Base-by-base conservation (phyloP, 2,113 vertebrate species). In the Trinectes maculatus region DNA sequence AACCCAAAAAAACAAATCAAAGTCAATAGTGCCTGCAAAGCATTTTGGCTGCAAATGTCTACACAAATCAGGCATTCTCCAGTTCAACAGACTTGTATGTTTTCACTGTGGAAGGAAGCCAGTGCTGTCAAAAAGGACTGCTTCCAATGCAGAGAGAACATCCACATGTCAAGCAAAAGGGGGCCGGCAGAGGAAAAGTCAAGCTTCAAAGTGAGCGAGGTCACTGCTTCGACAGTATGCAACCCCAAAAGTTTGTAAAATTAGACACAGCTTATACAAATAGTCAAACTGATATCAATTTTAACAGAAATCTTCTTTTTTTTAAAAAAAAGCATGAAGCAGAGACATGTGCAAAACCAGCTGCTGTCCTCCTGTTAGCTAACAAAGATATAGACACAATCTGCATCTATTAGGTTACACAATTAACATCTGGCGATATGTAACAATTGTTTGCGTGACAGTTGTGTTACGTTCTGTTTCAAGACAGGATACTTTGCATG, bases 81-180 rank as follows among this genome's bases (percentile, higher is more conserved):
- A 66, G 59, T 65, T 80, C 28, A 76, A 71, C 71, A 65, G 39
- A 51, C 39, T 36, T 76, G 29, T 28, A 49, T 54, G 9, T 26
- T 54, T 53, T 34, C 22, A 47, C 24, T 4, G 36, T 57, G 28
- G 34, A 43, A 12, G 10, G 37, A 60, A 39, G 11, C 16, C 25
- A 19, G 21, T 9, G 6, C 33, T 22, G 53, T 29, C 46, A 52
- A 24, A 51, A 10, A 24, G 3, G 44, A 43, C 16, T 12, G 8
- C 10, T 21, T 39, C 15, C 18, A 11, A 43, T 4, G 5, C 40
- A 40, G 47, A 74, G 33, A 15, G 8, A 44, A 25, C 10, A 36
- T 22, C 25, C 28, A 46, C 67, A 58, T 15, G 22, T 13, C 13
- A 9, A 18, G 2, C 7, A 36, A 36, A 2, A 34, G 16, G 12